Percentiles rank a stretch among this genome's conserved stretches.
phyloP scores from a whole-genome alignment of 2,797 vertebrate genomes.

The Bradypus variegatus region DNA sequence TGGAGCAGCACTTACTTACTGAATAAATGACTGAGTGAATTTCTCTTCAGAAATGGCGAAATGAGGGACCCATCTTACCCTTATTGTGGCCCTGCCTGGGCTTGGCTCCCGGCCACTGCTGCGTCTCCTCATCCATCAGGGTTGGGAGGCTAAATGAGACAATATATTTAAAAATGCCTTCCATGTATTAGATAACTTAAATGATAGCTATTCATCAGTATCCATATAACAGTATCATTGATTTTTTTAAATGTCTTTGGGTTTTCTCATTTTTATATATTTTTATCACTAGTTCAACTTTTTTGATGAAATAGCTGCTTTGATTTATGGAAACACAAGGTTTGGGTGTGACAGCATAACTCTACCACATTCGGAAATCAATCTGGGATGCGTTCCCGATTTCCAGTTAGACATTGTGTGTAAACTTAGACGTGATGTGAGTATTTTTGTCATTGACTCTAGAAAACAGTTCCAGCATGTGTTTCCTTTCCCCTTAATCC shows the following conservation, averaged over 20 bases:
- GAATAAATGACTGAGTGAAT: not conserved
- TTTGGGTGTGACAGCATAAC: not conserved
- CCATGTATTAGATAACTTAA: not conserved
- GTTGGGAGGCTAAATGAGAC: not conserved
- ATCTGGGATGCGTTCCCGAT: not conserved
- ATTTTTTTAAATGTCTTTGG: not conserved
- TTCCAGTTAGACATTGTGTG: not conserved
- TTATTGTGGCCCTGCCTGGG: not conserved
- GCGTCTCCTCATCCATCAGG: not conserved
- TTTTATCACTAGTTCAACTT: not conserved
- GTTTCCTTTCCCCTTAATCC: not conserved
- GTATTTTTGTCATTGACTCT: not conserved
- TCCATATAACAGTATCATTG: not conserved
- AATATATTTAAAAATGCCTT: not conserved
- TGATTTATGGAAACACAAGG: not conserved
- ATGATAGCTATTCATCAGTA: not conserved
- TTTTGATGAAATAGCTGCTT: not conserved
- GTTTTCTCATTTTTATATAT: not conserved
- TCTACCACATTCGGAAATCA: not conserved
- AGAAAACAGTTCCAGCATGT: not conserved
- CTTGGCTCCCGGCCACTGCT: accelerated
- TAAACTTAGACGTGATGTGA: not conserved
- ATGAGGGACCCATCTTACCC: not conserved
- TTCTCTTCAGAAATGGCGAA: not conserved
- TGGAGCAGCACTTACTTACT: not conserved